These are phyloP conservation scores for Oscheius onirici DNA, from an alignment of 2,888 invertebrate genomes.

Conservation along the genomic window DNA sequence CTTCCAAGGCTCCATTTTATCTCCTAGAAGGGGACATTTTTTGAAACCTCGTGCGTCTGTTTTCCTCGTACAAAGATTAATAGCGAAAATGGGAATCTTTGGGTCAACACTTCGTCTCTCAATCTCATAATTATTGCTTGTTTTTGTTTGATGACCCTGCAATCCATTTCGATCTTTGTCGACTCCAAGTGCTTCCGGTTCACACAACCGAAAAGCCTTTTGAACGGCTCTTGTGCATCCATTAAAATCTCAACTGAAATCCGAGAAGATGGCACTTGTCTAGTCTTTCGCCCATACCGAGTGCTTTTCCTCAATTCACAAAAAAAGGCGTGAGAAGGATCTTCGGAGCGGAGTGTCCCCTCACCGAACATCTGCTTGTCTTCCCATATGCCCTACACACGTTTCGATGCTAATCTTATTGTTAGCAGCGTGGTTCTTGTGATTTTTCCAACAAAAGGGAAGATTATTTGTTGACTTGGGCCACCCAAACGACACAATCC, in stretches of 20 bases:
- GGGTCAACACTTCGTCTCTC: background rate
- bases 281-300: no score
- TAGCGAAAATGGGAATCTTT: background rate
- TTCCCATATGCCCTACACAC: background rate
- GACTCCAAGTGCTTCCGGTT: background rate
- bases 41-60: background rate
- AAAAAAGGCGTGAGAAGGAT: no score
- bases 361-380: no score
- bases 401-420: background rate
- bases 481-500: background rate
- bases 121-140: conserved; percentile 4
- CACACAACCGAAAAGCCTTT: background rate
- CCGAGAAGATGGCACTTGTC: no score
- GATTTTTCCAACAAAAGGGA: background rate
- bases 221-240: background rate
- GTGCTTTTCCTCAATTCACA: no score
- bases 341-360: no score
- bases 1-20: no score
- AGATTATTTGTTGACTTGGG: background rate
- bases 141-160: background rate
- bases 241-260: background rate
- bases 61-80: background rate
- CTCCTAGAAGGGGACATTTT: background rate
- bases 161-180: background rate
- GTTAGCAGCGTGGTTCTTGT: background rate